phyloP scores from a whole-genome alignment of 2,888 invertebrate species.

The Teleiodes luculella region DNA sequence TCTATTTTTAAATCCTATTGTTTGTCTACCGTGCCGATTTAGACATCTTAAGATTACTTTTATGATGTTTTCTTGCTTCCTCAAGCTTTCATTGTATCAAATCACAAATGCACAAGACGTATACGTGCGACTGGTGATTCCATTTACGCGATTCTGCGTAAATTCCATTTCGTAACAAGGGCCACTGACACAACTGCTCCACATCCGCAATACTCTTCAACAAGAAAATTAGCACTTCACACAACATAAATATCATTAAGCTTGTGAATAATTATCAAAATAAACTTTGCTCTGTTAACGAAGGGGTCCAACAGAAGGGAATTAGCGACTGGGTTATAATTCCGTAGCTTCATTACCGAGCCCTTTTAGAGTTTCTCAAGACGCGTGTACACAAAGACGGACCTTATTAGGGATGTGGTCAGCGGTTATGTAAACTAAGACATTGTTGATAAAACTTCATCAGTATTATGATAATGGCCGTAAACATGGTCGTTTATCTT shows the following conservation, averaged over 20 bases:
- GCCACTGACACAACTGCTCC: not conserved
- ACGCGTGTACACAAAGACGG: not conserved
- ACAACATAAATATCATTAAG: constrained; percentile 12
- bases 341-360: constrained; percentile 4
- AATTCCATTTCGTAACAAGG: not conserved
- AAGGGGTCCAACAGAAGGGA: constrained; percentile 5
- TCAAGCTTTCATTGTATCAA: no score
- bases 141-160: not conserved
- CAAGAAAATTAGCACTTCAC: constrained; percentile 4
- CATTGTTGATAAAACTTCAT: not conserved
- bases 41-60: no score
- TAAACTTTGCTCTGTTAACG: constrained; percentile 9
- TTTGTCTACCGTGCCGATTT: no score
- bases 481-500: not conserved
- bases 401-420: constrained; percentile 4
- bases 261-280: constrained; percentile 12
- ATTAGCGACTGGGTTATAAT: not conserved
- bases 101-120: no score
- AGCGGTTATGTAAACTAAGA: constrained; percentile 1
- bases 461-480: no score
- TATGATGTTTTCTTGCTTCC: no score
- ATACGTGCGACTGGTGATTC: not conserved
- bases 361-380: not conserved
- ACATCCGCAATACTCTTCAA: constrained; percentile 2
- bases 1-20: no score